Conservation (phyloP, 30 jellyfish, hydroid and myxozoan genomes). For the Aurelia aurita region DNA sequence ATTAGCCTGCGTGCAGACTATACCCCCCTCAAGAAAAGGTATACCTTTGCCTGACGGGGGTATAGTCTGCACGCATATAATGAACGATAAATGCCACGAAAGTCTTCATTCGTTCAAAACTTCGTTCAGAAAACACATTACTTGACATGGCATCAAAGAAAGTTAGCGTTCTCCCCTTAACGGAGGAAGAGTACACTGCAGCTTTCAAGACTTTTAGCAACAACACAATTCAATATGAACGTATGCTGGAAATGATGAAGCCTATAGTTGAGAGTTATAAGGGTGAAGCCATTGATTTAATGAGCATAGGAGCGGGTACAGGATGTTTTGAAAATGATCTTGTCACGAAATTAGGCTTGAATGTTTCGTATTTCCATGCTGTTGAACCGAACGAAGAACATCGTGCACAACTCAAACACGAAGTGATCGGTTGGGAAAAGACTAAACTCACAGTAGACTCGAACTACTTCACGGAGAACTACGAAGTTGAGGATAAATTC, state of each 20-base stretch:
- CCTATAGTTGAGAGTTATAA: conserved; percentile 20
- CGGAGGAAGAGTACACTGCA: too few species aligned
- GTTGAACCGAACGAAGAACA: conserved; percentile 57
- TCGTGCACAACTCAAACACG: conserved; percentile 7
- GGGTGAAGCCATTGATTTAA: conserved; percentile 28
- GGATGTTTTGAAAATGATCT: conserved; percentile 53
- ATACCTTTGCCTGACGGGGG: too few species aligned
- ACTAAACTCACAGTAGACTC: conserved; percentile 1
- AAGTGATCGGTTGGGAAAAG: conserved; percentile 30
- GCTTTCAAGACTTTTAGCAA: too few species aligned
- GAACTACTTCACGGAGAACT: conserved; percentile 13
- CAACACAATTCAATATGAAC: conserved; percentile 26
- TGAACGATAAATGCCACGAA: too few species aligned
- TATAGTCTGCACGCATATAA: not conserved
- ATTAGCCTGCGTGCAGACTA: too few species aligned
- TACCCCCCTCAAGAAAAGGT: too few species aligned
- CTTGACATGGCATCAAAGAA: too few species aligned
- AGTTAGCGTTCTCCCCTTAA: too few species aligned
- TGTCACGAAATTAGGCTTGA: conserved; percentile 6
- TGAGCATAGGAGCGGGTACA: conserved; percentile 75
- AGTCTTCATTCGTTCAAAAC: too few species aligned
- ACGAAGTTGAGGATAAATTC: conserved; percentile 29
- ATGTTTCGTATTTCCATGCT: conserved; percentile 13
- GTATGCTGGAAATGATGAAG: not conserved
- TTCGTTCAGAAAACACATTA: too few species aligned